Evolutionary conservation across 2,888 invertebrate genomes (phyloP).

Genomic region (Melinaea menophilus): DNA sequence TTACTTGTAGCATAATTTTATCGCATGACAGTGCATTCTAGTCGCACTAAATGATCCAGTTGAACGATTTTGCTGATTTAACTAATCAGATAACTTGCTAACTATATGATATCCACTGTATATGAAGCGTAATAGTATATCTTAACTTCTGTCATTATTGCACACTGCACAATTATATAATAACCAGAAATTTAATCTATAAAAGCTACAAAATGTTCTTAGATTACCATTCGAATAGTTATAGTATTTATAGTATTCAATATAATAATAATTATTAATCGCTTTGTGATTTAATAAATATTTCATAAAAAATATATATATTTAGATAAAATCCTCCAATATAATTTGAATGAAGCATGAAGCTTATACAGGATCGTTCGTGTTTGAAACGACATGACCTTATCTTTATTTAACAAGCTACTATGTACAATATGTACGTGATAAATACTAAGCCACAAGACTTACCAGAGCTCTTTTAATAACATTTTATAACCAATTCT

Average conservation of each 20-base stretch:
- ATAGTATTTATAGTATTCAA: neutral
- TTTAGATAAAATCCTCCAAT: neutral
- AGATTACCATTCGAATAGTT: too few species aligned
- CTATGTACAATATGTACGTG: slow-evolving; percentile 1
- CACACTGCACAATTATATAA: too few species aligned
- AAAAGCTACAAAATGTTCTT: too few species aligned
- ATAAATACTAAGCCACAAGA: slow-evolving; percentile 2
- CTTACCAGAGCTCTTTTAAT: neutral
- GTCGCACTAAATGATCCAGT: neutral
- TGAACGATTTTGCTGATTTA: neutral
- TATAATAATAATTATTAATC: too few species aligned
- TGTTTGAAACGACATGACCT: neutral
- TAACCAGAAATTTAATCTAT: too few species aligned
- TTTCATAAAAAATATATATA: neutral
- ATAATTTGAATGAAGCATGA: neutral
- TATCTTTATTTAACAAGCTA: neutral
- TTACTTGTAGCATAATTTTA: neutral
- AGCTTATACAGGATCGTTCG: slow-evolving; percentile 4
- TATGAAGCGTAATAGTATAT: neutral
- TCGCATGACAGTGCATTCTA: neutral
- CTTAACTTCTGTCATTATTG: neutral
- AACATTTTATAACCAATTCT: neutral
- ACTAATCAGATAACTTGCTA: neutral
- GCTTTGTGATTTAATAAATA: too few species aligned
- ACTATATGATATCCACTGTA: neutral